phyloP scores from a whole-genome alignment of 2,888 invertebrate species.

The Ennomos fuscantarius region DNA sequence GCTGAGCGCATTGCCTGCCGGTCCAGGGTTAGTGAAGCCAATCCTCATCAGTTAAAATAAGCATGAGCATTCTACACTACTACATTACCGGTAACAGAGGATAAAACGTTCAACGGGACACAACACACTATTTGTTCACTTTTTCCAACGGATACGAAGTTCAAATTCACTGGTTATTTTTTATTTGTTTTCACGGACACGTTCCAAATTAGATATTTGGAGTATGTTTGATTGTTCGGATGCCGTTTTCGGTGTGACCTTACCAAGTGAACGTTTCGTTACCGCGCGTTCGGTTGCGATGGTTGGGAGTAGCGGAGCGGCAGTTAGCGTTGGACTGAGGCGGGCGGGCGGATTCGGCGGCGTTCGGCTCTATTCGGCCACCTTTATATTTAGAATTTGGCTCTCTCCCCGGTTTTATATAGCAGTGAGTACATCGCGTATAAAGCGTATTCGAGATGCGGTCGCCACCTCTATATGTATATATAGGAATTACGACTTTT shows the following conservation, averaged over 20 bases:
- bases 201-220: slow-evolving; percentile 62
- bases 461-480: slow-evolving; percentile 70
- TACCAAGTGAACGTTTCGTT: slow-evolving; percentile 70
- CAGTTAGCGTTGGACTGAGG: slow-evolving; percentile 81
- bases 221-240: slow-evolving; percentile 43
- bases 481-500: slow-evolving; percentile 82
- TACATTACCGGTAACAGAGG: slow-evolving; percentile 76
- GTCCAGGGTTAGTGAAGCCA: slow-evolving; percentile 49
- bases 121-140: slow-evolving; percentile 73
- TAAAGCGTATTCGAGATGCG: slow-evolving; percentile 83
- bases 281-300: slow-evolving; percentile 73
- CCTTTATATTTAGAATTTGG: slow-evolving; percentile 87
- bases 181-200: slow-evolving; percentile 52
- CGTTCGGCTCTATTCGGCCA: slow-evolving; percentile 76
- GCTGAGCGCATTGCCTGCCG: slow-evolving; percentile 55
- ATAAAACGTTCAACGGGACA: slow-evolving; percentile 63
- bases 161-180: slow-evolving; percentile 60
- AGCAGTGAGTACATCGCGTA: slow-evolving; percentile 84
- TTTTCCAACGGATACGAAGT: slow-evolving; percentile 60
- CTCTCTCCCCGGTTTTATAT: slow-evolving; percentile 86
- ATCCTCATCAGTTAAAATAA: slow-evolving; percentile 53
- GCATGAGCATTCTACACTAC: slow-evolving; percentile 40
- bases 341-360: slow-evolving; percentile 78
- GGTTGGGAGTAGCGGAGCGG: slow-evolving; percentile 76
- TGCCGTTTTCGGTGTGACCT: slow-evolving; percentile 67